Evolutionary conservation across 2,113 vertebrate species (phyloP).

Genomic region (Chaetodon auriga): DNA sequence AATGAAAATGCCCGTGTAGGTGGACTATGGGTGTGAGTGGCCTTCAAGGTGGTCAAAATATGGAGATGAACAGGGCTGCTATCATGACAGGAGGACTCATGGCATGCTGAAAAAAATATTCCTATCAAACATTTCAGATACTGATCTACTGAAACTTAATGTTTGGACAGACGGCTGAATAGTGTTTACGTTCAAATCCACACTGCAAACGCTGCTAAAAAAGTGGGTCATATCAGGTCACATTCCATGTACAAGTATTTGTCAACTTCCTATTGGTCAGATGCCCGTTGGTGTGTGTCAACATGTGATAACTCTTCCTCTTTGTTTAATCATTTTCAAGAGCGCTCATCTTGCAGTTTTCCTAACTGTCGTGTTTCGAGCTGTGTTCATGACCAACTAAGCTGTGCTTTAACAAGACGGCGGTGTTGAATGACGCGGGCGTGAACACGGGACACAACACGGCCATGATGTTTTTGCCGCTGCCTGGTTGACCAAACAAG

Average conservation of each 20-base stretch:
- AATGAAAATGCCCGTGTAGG: neutral
- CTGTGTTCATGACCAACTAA: neutral
- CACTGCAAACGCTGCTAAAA: constrained; percentile 11
- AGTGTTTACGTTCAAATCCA: neutral
- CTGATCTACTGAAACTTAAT: neutral
- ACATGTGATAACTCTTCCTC: constrained; percentile 41
- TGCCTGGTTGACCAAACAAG: neutral
- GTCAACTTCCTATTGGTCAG: constrained; percentile 58
- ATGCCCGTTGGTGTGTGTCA: constrained; percentile 36
- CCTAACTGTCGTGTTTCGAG: neutral
- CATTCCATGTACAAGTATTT: constrained; percentile 41
- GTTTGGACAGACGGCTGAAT: neutral
- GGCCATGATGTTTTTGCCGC: neutral
- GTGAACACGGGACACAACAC: neutral
- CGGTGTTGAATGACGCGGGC: neutral
- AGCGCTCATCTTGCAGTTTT: neutral
- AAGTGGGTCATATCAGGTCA: constrained; percentile 33
- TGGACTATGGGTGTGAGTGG: neutral
- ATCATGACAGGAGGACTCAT: neutral
- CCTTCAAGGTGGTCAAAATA: neutral
- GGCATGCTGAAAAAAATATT: neutral
- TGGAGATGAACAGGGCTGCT: neutral
- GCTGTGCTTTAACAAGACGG: neutral
- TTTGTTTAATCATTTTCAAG: neutral
- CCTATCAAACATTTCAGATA: neutral